phyloP scores from a whole-genome alignment of 1,140 invertebrate species.

The Diabrotica undecimpunctata region DNA sequence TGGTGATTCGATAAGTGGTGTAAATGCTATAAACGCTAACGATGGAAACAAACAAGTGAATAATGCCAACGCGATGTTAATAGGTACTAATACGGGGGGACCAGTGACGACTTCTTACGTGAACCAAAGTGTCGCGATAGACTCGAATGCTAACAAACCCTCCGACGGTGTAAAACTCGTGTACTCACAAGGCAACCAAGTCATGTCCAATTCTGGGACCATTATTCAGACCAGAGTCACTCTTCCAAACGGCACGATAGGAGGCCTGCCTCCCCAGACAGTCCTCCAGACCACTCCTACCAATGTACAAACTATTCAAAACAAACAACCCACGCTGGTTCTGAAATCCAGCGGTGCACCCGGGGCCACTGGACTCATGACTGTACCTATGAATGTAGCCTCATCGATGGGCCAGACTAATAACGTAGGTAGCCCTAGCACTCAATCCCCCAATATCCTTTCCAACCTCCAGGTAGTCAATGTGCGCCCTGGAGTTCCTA shows the following conservation, averaged over 20 bases:
- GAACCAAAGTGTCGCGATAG: conserved; percentile 41
- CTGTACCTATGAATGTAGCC: conserved; percentile 66
- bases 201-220: conserved; percentile 43
- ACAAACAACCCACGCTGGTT: conserved; percentile 63
- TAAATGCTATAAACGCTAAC: conserved; percentile 39
- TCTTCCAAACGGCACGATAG: conserved; percentile 54
- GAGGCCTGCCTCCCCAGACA: conserved; percentile 47
- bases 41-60: conserved; percentile 47
- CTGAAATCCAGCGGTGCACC: conserved; percentile 62
- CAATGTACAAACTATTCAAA: conserved; percentile 55
- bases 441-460: conserved; percentile 54
- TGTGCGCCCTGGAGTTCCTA: conserved; percentile 66
- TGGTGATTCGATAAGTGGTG: conserved; percentile 51
- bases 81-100: conserved; percentile 36
- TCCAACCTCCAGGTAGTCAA: conserved; percentile 83
- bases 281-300: conserved; percentile 49
- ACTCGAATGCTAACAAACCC: conserved; percentile 40
- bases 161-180: conserved; percentile 52
- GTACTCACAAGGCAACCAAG: conserved; percentile 47
- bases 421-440: conserved; percentile 45
- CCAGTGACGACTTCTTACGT: conserved; percentile 40
- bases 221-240: conserved; percentile 48
- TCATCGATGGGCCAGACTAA: conserved; percentile 42
- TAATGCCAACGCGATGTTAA: conserved; percentile 37
- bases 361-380: conserved; percentile 61